A percentile compares a stretch with the other conserved stretches of the same genome.
These are phyloP conservation scores for Bovichtus diacanthus DNA, from an alignment of 2,797 vertebrate genomes.

Conservation along the genomic window DNA sequence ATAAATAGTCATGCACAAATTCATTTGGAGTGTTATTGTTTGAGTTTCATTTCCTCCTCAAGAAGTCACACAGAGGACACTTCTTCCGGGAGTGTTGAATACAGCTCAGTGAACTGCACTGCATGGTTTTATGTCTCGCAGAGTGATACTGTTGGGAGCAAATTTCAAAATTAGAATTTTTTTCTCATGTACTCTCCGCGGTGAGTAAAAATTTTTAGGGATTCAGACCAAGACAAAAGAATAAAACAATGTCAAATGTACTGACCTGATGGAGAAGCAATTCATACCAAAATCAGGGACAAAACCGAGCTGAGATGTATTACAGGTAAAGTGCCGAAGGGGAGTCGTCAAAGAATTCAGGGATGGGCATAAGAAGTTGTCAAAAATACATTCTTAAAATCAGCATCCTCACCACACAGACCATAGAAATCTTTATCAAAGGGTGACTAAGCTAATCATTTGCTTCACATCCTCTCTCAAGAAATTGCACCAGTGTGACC, in stretches of 20 bases:
- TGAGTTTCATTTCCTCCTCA: conserved; percentile 57
- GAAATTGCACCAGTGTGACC: conserved; percentile 18
- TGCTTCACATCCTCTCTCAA: conserved; percentile 17
- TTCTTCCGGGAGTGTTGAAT: conserved; percentile 56
- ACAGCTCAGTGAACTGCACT: conserved; percentile 54
- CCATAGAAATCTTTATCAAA: not conserved
- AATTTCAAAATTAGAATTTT: conserved; percentile 57
- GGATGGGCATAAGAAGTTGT: not conserved
- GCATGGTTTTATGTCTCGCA: conserved; percentile 48
- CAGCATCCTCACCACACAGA: not conserved
- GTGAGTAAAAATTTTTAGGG: conserved; percentile 48
- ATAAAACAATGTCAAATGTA: conserved; percentile 16
- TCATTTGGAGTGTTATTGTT: conserved; percentile 60
- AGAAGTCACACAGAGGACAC: conserved; percentile 72
- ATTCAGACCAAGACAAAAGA: conserved; percentile 33
- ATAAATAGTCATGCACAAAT: conserved; percentile 55
- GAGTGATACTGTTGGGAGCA: conserved; percentile 55
- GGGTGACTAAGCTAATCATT: conserved; percentile 12
- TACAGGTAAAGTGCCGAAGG: not conserved
- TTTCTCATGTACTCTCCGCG: conserved; percentile 13
- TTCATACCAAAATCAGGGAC: conserved; percentile 5
- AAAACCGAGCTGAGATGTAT: conserved; percentile 3
- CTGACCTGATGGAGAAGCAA: not conserved
- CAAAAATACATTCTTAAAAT: conserved; percentile 11
- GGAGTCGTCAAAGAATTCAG: not conserved